phyloP scores from a whole-genome alignment of 2,797 vertebrate species.

The Trematocara caparti region DNA sequence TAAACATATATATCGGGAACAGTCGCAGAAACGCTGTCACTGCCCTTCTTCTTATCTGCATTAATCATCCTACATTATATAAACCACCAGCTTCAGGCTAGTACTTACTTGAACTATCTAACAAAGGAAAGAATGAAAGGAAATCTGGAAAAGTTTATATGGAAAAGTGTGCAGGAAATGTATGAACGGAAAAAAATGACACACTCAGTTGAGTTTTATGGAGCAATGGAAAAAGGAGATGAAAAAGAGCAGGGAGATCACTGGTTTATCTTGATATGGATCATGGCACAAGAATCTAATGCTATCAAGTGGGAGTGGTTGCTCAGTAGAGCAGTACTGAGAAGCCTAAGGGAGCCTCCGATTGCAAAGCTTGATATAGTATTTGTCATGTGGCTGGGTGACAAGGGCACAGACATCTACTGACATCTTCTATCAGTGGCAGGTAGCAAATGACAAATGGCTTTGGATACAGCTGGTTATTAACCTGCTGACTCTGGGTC shows the following conservation, averaged over 20 bases:
- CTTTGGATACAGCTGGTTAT: constrained; percentile 59
- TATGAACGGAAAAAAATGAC: neutral
- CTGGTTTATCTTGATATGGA: constrained; percentile 46
- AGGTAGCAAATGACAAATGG: constrained; percentile 70
- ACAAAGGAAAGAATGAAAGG: constrained; percentile 29
- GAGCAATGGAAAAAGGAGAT: constrained; percentile 1
- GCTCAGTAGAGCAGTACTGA: constrained; percentile 38
- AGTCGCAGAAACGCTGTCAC: constrained; percentile 11
- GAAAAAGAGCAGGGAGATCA: constrained; percentile 14
- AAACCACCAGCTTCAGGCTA: constrained; percentile 32
- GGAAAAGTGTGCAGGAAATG: neutral
- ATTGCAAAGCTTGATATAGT: constrained; percentile 54
- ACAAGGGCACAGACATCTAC: constrained; percentile 63
- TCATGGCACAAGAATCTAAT: constrained; percentile 50
- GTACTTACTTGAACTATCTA: constrained; percentile 5
- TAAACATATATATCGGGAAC: constrained; percentile 15
- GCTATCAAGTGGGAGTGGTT: constrained; percentile 51
- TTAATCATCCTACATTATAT: constrained; percentile 34
- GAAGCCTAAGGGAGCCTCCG: constrained; percentile 46
- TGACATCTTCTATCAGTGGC: constrained; percentile 64
- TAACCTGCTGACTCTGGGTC: constrained; percentile 69
- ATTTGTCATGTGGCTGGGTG: constrained; percentile 58
- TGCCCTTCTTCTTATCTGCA: constrained; percentile 14
- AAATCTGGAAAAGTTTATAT: constrained; percentile 15
- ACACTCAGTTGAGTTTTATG: constrained; percentile 1